Evolutionary conservation across 2,113 vertebrate species (phyloP).

Genomic region (Motacilla tschutschensis): DNA sequence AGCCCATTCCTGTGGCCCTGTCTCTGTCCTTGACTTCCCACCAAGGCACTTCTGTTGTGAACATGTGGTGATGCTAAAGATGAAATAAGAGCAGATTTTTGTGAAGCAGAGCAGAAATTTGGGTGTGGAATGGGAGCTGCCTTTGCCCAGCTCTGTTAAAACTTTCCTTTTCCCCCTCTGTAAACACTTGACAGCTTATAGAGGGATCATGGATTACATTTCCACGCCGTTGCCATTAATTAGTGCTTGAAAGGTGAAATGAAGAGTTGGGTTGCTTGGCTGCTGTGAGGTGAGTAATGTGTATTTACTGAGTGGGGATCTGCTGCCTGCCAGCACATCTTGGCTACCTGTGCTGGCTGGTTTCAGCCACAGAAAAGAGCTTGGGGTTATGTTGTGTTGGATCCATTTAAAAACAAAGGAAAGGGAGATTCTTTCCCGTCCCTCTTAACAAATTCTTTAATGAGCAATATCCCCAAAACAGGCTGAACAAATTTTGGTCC

Average conservation of each 20-base stretch:
- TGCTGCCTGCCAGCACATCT: slow-evolving; percentile 13
- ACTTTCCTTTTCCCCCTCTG: not conserved
- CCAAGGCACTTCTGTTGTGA: not conserved
- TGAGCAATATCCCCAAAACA: not conserved
- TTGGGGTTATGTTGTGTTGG: not conserved
- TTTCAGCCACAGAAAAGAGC: slow-evolving; percentile 11
- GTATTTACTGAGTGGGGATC: not conserved
- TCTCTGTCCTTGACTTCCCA: not conserved
- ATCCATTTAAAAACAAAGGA: not conserved
- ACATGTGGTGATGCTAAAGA: not conserved
- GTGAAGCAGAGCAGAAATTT: not conserved
- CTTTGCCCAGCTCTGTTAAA: not conserved
- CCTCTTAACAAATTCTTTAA: slow-evolving; percentile 9
- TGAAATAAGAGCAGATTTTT: not conserved
- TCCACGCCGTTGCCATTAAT: not conserved
- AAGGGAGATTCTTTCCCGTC: not conserved
- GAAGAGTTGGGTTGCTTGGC: not conserved
- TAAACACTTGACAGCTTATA: not conserved
- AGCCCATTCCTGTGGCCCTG: not conserved
- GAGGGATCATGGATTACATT: not conserved
- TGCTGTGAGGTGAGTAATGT: not conserved
- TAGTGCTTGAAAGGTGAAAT: not conserved
- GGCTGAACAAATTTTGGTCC: not conserved
- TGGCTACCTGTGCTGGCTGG: slow-evolving; percentile 7
- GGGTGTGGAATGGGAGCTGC: not conserved